A percentile compares a stretch with the other conserved stretches of the same genome.
Evolutionary conservation across 2,888 invertebrate genomes (phyloP).

Genomic region (Pandemis heparana): DNA sequence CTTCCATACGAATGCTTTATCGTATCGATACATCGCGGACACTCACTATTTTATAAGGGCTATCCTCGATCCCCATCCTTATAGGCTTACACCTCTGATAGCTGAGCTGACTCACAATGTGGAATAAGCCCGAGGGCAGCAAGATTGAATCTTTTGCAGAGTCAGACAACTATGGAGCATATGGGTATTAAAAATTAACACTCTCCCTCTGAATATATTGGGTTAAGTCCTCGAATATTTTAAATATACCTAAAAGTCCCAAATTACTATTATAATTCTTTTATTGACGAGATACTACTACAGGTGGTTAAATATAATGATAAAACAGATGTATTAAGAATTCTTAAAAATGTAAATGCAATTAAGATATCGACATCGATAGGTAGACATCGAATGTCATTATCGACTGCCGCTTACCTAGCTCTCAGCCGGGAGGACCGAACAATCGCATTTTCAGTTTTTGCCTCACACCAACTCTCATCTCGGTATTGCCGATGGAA

Average conservation of each 20-base stretch:
- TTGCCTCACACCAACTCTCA: slow-evolving; percentile 67
- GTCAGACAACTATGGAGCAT: not conserved
- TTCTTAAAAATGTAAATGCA: not conserved
- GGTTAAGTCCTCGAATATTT: not conserved
- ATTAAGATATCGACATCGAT: slow-evolving; percentile 31
- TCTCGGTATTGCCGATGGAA: slow-evolving; percentile 74
- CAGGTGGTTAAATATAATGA: too few species aligned
- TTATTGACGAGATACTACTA: not conserved
- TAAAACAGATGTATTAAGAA: too few species aligned
- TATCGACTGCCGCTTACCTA: slow-evolving; percentile 51
- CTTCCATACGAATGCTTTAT: slow-evolving; percentile 28
- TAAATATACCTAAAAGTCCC: too few species aligned
- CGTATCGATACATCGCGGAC: slow-evolving; percentile 30
- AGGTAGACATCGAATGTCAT: slow-evolving; percentile 15
- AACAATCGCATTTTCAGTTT: slow-evolving; percentile 74
- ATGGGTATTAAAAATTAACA: not conserved
- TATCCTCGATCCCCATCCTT: not conserved
- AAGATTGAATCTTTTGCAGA: not conserved
- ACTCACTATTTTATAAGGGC: not conserved
- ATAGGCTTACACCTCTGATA: not conserved
- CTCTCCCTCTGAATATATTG: not conserved
- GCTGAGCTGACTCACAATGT: not conserved
- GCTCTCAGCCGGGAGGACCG: slow-evolving; percentile 60
- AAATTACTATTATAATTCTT: not conserved
- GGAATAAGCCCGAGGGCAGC: not conserved